Conservation (phyloP, 2,797 vertebrate species). For the Clarias pachynema region DNA sequence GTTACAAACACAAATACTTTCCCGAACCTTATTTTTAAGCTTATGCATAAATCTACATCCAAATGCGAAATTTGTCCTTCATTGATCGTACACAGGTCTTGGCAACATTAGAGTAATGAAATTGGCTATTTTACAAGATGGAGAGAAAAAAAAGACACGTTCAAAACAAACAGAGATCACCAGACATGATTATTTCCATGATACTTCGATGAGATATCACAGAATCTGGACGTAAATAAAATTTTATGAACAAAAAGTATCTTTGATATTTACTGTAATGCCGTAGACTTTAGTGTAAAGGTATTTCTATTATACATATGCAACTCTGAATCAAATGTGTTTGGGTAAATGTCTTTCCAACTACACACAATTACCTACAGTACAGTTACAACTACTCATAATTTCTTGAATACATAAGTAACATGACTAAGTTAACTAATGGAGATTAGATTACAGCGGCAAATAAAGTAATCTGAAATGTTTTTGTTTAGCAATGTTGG, state of each 20-base stretch:
- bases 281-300: background rate
- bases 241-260: conserved; percentile 7
- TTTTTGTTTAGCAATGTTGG: background rate
- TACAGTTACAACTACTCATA: background rate
- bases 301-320: background rate
- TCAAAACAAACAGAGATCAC: conserved; percentile 45
- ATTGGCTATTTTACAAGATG: conserved; percentile 68
- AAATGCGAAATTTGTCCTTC: conserved; percentile 65
- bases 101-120: conserved; percentile 55
- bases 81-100: conserved; percentile 62
- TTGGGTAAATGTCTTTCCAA: background rate
- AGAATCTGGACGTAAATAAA: conserved; percentile 12
- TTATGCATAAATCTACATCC: conserved; percentile 77
- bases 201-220: conserved; percentile 26
- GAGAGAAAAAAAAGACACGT: conserved; percentile 29
- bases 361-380: too few species aligned
- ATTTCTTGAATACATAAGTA: background rate
- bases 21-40: conserved; percentile 69
- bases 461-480: background rate
- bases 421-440: background rate
- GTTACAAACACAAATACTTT: conserved; percentile 61
- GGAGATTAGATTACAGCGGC: background rate
- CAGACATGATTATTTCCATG: background rate
- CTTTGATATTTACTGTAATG: background rate
- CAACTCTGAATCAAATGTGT: background rate